A percentile compares a stretch with the other conserved stretches of the same genome.
These are phyloP conservation scores for Prosopocoilus inquinatus DNA, from an alignment of 2,888 invertebrate species.

Conservation along the genomic window DNA sequence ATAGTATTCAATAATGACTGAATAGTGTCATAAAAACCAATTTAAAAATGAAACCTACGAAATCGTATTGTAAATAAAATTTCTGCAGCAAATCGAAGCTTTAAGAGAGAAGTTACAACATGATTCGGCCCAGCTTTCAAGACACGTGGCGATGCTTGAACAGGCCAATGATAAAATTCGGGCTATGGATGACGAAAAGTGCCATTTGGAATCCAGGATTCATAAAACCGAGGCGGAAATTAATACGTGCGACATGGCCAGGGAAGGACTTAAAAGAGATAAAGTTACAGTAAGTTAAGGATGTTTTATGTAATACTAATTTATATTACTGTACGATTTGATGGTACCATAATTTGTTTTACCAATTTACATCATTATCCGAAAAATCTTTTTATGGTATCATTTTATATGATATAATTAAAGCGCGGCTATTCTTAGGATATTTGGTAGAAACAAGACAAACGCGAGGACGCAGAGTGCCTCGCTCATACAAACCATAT, in stretches of 20 bases:
- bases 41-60: too few species aligned
- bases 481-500: too few species aligned
- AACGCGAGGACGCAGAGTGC: too few species aligned
- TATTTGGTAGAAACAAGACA: too few species aligned
- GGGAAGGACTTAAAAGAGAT: slow-evolving; percentile 72
- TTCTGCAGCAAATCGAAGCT: slow-evolving; percentile 67
- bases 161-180: slow-evolving; percentile 64
- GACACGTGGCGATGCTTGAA: slow-evolving; percentile 65
- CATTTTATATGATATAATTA: too few species aligned
- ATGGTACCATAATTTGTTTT: too few species aligned
- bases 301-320: too few species aligned
- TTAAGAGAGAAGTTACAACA: slow-evolving; percentile 73
- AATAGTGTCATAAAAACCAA: too few species aligned
- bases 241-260: slow-evolving; percentile 66
- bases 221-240: slow-evolving; percentile 80
- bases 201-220: slow-evolving; percentile 69
- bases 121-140: slow-evolving; percentile 70
- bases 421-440: too few species aligned
- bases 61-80: neutral
- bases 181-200: slow-evolving; percentile 73
- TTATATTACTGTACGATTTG: too few species aligned
- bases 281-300: slow-evolving; percentile 69
- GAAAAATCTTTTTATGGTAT: too few species aligned
- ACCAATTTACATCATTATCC: too few species aligned
- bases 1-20: neutral